Base-by-base conservation (phyloP, 2,888 invertebrate genomes). In the Nymphalis urticae region DNA sequence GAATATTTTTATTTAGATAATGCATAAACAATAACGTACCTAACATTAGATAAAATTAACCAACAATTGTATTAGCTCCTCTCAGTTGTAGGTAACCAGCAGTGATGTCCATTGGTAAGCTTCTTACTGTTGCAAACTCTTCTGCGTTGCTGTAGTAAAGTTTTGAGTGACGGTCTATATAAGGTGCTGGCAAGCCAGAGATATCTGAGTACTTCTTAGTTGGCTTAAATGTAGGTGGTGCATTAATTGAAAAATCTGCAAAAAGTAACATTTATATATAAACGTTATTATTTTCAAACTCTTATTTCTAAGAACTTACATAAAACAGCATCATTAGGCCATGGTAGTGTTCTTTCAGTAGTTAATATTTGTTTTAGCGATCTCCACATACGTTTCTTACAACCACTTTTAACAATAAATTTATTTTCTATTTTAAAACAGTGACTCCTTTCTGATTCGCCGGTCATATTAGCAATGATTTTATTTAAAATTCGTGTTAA, bases 201-300 rank as follows among this genome's bases (percentile, higher is more conserved):
- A 98, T 95, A 82, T 98, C 98, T 0, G 98, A 98, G 86, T 98
- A 98, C 80, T 98, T 98, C 82, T 98, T 98, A 0, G 97, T 95
- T 6, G 98, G 98, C 82, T 95, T 95, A 82, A 98, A 97, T 50
- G 97, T 97, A 51, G 98, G 98, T 16, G 98, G 98, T 36, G 98
- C 97, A 87, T 98, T 98, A 73, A 98, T 95, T 32, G 96, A 95
- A 79, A 96, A 96, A 92, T 98, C 97, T 97, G 89, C 27, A 90
- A 89, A 61, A 62, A 53, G 17, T 13, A 13, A 42, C 42, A 42
- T 10, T 13, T 42, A 42, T 3, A 42, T 13, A 42, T 42, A 42
- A 42, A 42, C 13, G 10, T 42, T 3, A 13, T 10, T 42, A 17
- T 24, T n/a, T 5, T n/a, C n/a, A 2, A 3, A 8, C 42, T 21